Conservation (phyloP, 2,888 invertebrate genomes). For the Sturmia bella region DNA sequence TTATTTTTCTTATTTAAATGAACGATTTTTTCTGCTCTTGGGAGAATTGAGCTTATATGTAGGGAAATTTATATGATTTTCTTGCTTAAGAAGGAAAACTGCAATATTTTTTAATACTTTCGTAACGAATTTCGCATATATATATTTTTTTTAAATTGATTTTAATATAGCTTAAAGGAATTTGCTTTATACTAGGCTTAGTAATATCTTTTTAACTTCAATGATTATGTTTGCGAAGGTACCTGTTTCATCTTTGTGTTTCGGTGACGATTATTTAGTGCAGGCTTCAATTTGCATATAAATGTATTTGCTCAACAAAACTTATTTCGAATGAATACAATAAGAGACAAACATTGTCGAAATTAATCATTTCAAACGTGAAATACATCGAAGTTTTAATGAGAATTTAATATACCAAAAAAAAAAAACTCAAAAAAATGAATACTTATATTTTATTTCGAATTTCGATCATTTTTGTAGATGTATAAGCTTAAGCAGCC, state of each 20-base stretch:
- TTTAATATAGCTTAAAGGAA: constrained; percentile 9
- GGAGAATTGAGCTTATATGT: constrained; percentile 2
- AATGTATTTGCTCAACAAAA: too few species aligned
- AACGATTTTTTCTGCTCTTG: constrained; percentile 19
- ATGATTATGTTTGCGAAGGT: constrained; percentile 16
- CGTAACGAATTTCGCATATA: constrained; percentile 6
- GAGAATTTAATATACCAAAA: too few species aligned
- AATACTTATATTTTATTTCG: too few species aligned
- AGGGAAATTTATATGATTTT: constrained; percentile 2
- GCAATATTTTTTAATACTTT: constrained; percentile 16
- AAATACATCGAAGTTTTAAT: too few species aligned
- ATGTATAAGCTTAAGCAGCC: too few species aligned
- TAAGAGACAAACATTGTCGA: too few species aligned
- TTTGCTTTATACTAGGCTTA: constrained; percentile 24
- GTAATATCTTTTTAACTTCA: constrained; percentile 16
- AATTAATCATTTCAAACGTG: too few species aligned
- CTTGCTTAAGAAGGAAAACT: neutral
- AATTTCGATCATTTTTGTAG: too few species aligned
- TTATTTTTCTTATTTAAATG: constrained; percentile 44
- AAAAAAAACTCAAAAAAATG: too few species aligned
- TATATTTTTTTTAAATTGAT: constrained; percentile 17
- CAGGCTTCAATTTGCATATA: neutral
- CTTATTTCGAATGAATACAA: too few species aligned
- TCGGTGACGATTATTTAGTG: constrained; percentile 19
- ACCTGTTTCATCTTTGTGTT: neutral